These are phyloP conservation scores for Clarias gariepinus DNA, from an alignment of 2,113 vertebrate species.

Conservation along the genomic window DNA sequence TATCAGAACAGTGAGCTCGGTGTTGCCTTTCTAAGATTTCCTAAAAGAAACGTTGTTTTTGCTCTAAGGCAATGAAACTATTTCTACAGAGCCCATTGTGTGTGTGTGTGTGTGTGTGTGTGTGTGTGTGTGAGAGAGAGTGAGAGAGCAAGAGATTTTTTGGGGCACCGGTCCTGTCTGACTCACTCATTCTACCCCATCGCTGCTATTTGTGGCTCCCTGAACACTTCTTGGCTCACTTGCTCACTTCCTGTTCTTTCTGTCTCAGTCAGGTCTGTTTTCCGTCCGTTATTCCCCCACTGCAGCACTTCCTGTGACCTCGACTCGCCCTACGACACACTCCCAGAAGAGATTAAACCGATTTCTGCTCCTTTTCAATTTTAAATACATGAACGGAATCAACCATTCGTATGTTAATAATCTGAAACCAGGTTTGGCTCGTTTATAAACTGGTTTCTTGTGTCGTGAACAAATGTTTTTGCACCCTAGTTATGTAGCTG, in stretches of 20 bases:
- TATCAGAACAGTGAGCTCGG: background rate
- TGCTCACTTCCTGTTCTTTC: constrained; percentile 37
- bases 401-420: constrained; percentile 4
- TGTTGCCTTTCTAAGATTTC: background rate
- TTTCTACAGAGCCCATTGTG: background rate
- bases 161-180: background rate
- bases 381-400: background rate
- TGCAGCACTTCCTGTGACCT: constrained; percentile 25
- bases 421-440: background rate
- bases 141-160: background rate
- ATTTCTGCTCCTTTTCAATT: background rate
- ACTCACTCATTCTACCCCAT: background rate
- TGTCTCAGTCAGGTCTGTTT: constrained; percentile 22
- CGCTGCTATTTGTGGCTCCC: constrained; percentile 33
- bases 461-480: background rate
- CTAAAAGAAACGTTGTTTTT: background rate
- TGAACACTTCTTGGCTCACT: background rate
- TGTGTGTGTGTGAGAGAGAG: background rate
- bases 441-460: constrained; percentile 15
- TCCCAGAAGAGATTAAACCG: background rate
- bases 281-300: constrained; percentile 17
- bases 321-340: constrained; percentile 5
- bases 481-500: background rate
- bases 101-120: background rate
- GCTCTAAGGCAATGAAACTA: background rate